Percentiles rank a stretch among this genome's conserved stretches.
phyloP scores from a whole-genome alignment of 2,113 vertebrate species.

The Apeltes quadracus region DNA sequence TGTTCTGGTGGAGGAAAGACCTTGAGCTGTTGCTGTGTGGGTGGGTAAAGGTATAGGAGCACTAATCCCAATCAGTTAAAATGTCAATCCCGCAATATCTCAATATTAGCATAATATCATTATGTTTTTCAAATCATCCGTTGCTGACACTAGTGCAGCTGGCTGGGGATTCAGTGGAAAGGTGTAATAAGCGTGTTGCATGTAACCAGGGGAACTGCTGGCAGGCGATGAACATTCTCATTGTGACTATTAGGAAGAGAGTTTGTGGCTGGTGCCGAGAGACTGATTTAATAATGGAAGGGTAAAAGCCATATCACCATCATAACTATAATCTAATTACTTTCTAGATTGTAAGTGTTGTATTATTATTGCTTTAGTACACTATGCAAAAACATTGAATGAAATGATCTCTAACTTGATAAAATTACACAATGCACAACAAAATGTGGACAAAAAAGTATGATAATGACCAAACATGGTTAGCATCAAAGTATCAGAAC shows the following conservation, averaged over 20 bases:
- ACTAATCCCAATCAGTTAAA: constrained; percentile 71
- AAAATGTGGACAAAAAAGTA: constrained; percentile 2
- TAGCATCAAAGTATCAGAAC: constrained; percentile 2
- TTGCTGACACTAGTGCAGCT: constrained; percentile 42
- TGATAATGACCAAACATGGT: background rate
- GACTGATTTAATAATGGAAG: constrained; percentile 14
- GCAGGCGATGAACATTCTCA: constrained; percentile 55
- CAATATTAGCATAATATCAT: constrained; percentile 72
- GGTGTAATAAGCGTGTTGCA: constrained; percentile 56
- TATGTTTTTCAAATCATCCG: constrained; percentile 55
- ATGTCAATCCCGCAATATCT: constrained; percentile 75
- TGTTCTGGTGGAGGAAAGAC: constrained; percentile 58
- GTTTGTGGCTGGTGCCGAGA: constrained; percentile 19
- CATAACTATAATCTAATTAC: constrained; percentile 8
- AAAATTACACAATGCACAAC: background rate
- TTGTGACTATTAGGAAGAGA: constrained; percentile 45
- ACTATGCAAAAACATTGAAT: background rate
- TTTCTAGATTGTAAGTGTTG: background rate
- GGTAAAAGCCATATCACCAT: constrained; percentile 11
- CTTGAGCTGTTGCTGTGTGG: constrained; percentile 49
- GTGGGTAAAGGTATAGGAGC: constrained; percentile 57
- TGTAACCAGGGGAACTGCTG: constrained; percentile 38
- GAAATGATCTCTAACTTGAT: background rate
- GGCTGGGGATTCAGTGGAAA: constrained; percentile 57
- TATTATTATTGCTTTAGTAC: background rate